Evolutionary conservation across 2,113 vertebrate genomes (phyloP).

Genomic region (Onychostruthus taczanowskii): DNA sequence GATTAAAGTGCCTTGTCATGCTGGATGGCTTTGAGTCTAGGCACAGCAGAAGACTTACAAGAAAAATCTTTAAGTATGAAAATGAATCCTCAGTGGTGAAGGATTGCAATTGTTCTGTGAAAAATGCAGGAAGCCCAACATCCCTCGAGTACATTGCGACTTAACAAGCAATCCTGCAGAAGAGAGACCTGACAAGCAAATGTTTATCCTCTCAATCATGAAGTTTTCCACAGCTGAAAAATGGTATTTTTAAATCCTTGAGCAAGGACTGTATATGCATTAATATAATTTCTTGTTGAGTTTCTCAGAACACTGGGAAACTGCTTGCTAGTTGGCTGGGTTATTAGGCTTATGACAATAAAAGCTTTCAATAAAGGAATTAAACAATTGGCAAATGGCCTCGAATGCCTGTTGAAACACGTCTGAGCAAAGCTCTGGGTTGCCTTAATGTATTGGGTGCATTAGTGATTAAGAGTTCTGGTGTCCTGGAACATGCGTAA

Average conservation of each 20-base stretch:
- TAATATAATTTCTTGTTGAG: neutral
- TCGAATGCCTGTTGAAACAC: neutral
- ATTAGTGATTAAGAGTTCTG: neutral
- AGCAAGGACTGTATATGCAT: neutral
- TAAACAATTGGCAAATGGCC: constrained; percentile 25
- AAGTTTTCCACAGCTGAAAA: neutral
- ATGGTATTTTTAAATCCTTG: neutral
- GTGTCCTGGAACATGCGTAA: neutral
- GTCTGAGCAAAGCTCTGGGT: neutral
- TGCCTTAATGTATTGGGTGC: neutral
- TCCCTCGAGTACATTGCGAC: neutral
- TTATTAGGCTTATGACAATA: neutral
- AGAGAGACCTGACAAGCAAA: neutral
- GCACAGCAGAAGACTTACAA: neutral
- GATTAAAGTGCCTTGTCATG: neutral
- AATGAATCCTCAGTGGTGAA: neutral
- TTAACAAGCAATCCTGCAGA: neutral
- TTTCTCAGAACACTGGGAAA: constrained; percentile 3
- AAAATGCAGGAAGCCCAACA: neutral
- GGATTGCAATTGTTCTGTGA: neutral
- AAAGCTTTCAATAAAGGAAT: constrained; percentile 40
- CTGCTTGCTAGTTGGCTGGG: neutral
- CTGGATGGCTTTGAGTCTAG: neutral
- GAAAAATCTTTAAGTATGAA: neutral
- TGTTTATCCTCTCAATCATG: neutral